Percentiles rank a stretch among this genome's conserved stretches.
Conservation (phyloP, 2,113 vertebrate genomes). For the Forbesichthys agassizii region DNA sequence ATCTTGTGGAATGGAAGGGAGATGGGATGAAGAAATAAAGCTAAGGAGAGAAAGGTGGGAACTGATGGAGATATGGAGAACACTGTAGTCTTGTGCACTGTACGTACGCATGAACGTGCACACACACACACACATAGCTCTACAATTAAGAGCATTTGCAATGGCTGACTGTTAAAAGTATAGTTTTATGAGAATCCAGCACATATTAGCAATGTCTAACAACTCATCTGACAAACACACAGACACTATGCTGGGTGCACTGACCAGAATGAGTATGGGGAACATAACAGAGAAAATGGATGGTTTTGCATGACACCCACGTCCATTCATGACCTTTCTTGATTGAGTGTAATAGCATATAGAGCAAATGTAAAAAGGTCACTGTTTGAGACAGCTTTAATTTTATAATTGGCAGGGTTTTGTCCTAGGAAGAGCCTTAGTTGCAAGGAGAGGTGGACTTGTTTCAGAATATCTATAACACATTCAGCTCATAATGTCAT, state of each 20-base stretch:
- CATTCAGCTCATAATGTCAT: slow-evolving; percentile 46
- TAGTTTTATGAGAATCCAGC: background rate
- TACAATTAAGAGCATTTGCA: background rate
- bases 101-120: too few species aligned
- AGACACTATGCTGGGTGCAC: slow-evolving; percentile 25
- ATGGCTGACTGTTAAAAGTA: background rate
- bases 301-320: slow-evolving; percentile 69
- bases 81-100: too few species aligned
- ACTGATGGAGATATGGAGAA: too few species aligned
- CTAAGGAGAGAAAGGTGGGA: too few species aligned
- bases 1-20: too few species aligned
- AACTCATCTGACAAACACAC: slow-evolving; percentile 9
- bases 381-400: slow-evolving; percentile 76
- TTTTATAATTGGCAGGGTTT: slow-evolving; percentile 76
- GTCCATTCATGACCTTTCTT: slow-evolving; percentile 79
- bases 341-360: slow-evolving; percentile 79
- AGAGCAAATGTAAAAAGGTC: slow-evolving; percentile 83
- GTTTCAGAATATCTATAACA: slow-evolving; percentile 21
- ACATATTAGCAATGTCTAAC: slow-evolving; percentile 1
- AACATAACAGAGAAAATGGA: slow-evolving; percentile 40
- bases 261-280: slow-evolving; percentile 28
- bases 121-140: too few species aligned
- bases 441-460: slow-evolving; percentile 33
- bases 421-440: slow-evolving; percentile 46
- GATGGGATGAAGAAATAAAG: too few species aligned